These are phyloP conservation scores for Pteronotus mesoamericanus DNA, from an alignment of 2,797 vertebrate species.

Conservation along the genomic window DNA sequence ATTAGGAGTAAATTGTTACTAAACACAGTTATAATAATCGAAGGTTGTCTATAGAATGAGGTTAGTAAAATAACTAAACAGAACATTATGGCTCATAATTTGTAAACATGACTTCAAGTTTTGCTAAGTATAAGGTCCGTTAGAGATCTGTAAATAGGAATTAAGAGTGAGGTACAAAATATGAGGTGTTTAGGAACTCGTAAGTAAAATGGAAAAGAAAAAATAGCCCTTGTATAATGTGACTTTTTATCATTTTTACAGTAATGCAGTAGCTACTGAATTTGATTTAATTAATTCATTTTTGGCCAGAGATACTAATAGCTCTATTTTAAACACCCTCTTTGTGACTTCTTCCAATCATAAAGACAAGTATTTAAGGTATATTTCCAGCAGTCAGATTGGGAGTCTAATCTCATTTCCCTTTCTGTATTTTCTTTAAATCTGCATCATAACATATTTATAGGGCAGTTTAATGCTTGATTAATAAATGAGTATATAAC, in stretches of 20 bases:
- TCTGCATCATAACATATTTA: constrained; percentile 1
- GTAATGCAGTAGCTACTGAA: background rate
- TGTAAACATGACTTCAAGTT: background rate
- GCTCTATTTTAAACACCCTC: background rate
- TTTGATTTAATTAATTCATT: constrained; percentile 19
- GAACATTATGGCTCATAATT: background rate
- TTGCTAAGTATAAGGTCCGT: background rate
- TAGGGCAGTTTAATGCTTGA: constrained; percentile 12
- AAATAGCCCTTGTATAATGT: background rate
- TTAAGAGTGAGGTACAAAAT: background rate
- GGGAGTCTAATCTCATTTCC: background rate
- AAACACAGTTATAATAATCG: background rate
- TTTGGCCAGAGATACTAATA: background rate
- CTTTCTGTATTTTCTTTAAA: background rate
- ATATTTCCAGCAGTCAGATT: background rate
- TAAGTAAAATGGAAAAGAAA: background rate
- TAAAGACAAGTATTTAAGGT: background rate
- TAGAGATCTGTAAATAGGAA: background rate
- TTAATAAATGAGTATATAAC: constrained; percentile 27
- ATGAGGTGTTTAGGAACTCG: background rate
- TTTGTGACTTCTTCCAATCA: background rate
- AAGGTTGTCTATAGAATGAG: background rate
- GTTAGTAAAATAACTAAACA: background rate
- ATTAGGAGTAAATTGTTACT: background rate
- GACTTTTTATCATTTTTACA: background rate